Percentiles rank a stretch among this genome's conserved stretches.
phyloP scores from a whole-genome alignment of 2,797 vertebrate species.

The Rhadinocentrus ornatus region DNA sequence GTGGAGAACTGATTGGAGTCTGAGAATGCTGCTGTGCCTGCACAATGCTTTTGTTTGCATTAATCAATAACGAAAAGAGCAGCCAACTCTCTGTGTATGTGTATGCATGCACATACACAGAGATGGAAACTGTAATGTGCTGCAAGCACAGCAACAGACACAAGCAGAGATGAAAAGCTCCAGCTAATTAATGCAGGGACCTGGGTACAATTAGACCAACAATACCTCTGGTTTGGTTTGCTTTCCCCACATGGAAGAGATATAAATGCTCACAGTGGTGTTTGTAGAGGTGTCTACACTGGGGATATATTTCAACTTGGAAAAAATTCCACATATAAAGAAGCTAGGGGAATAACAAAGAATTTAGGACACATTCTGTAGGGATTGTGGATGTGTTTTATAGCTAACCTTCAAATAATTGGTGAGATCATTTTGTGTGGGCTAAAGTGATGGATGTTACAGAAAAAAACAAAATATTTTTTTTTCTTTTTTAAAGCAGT shows the following conservation, averaged over 20 bases:
- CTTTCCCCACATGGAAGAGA: slow-evolving; percentile 7
- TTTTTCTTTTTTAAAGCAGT: background rate
- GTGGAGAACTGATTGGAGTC: slow-evolving; percentile 27
- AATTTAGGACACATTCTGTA: slow-evolving; percentile 4
- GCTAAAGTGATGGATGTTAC: background rate
- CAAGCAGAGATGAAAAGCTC: slow-evolving; percentile 1
- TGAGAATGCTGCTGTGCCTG: slow-evolving; percentile 31
- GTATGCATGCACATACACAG: background rate
- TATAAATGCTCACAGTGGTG: background rate
- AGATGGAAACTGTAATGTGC: background rate
- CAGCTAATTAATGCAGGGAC: slow-evolving; percentile 17
- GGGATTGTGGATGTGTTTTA: slow-evolving; percentile 4
- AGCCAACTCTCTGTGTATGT: background rate
- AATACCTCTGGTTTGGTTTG: slow-evolving; percentile 9
- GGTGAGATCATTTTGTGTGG: background rate
- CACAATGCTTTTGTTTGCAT: slow-evolving; percentile 36
- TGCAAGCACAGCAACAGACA: slow-evolving; percentile 20
- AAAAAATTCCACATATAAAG: background rate
- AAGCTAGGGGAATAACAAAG: background rate
- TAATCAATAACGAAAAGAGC: slow-evolving; percentile 49
- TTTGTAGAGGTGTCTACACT: slow-evolving; percentile 13
- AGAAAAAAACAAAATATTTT: slow-evolving; percentile 2
- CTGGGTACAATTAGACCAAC: background rate
- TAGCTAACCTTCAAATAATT: background rate
- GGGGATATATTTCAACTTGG: slow-evolving; percentile 5